phyloP scores from a whole-genome alignment of 2,113 vertebrate species.

The Crotalus viridis region DNA sequence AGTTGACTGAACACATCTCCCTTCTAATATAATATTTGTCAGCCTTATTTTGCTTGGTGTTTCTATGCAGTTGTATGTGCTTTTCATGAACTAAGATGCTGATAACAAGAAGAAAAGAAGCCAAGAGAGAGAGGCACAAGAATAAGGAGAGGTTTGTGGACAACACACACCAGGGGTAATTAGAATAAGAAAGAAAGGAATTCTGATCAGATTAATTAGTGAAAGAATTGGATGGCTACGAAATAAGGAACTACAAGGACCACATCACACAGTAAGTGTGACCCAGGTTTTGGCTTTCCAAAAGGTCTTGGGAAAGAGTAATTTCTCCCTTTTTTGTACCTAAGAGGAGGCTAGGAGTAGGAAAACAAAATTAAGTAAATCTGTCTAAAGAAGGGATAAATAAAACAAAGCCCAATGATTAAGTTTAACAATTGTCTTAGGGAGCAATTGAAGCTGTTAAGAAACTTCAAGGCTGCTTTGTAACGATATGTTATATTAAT shows the following conservation, averaged over 20 bases:
- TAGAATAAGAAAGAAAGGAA: neutral
- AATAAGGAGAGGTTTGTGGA: neutral
- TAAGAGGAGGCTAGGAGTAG: neutral
- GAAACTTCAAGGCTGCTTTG: neutral
- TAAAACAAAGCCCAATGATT: neutral
- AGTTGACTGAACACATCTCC: neutral
- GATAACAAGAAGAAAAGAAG: neutral
- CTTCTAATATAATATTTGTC: neutral
- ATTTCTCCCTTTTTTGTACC: neutral
- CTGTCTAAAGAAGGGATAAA: neutral
- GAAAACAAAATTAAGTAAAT: neutral
- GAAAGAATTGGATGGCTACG: neutral
- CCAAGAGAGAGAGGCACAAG: neutral
- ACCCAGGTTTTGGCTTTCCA: neutral
- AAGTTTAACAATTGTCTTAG: neutral
- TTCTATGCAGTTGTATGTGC: neutral
- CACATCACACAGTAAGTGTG: neutral
- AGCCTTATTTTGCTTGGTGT: neutral
- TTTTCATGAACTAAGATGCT: neutral
- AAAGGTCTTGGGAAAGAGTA: neutral
- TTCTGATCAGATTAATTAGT: neutral
- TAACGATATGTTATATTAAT: neutral
- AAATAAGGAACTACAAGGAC: neutral
- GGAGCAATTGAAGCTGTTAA: neutral
- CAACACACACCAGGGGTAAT: neutral